Percentiles rank a stretch among this genome's conserved stretches.
Conservation (phyloP, 2,888 invertebrate genomes). For the Clepsis dumicolana region DNA sequence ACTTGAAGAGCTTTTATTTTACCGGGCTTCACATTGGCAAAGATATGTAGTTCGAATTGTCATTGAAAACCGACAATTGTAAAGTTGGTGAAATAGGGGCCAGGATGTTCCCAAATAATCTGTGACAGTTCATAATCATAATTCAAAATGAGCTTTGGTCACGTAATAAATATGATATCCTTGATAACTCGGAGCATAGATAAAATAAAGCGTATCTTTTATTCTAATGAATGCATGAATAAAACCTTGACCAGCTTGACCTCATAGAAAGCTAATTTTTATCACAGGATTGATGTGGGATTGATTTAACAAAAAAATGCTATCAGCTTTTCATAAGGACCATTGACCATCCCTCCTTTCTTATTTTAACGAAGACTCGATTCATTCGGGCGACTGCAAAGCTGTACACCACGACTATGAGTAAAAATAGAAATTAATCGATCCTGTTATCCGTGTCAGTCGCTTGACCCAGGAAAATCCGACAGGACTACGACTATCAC, state of each 20-base stretch:
- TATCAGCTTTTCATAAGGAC: constrained; percentile 54
- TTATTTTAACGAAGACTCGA: constrained; percentile 56
- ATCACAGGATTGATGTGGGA: neutral
- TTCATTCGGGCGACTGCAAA: constrained; percentile 61
- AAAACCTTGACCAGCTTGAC: neutral
- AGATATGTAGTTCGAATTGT: no score
- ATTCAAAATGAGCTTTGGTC: no score
- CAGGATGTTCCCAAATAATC: no score
- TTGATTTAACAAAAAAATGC: constrained; percentile 59
- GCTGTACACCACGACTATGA: constrained; percentile 63
- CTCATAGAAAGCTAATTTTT: neutral
- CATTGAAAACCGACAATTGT: no score
- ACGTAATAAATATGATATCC: no score
- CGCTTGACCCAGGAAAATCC: constrained; percentile 61
- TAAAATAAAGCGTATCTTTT: no score
- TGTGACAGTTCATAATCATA: no score
- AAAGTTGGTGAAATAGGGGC: no score
- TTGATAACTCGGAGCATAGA: no score
- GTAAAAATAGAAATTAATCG: constrained; percentile 85
- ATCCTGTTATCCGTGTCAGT: constrained; percentile 82
- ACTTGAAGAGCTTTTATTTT: no score
- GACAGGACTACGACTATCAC: constrained; percentile 23
- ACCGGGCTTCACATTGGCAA: no score
- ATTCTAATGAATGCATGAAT: neutral
- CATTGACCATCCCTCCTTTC: constrained; percentile 60